Percentiles rank a stretch among this genome's conserved stretches.
Evolutionary conservation across 1,140 invertebrate genomes (phyloP).

Genomic region (Drosophila arawakana): DNA sequence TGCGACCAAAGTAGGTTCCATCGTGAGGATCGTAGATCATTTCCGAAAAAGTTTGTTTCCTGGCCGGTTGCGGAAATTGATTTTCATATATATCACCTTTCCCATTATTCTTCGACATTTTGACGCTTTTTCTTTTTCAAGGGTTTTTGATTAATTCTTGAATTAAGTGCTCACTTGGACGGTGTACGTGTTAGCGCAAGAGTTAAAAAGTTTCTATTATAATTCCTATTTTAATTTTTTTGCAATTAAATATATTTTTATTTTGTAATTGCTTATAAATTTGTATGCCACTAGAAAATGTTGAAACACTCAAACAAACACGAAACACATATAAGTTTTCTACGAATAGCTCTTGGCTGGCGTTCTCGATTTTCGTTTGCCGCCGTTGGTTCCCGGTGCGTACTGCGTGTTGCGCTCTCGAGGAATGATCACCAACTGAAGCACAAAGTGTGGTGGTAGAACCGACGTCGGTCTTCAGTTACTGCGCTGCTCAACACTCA

Average conservation of each 20-base stretch:
- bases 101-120: constrained; percentile 81
- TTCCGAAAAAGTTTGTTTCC: constrained; percentile 86
- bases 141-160: constrained; percentile 37
- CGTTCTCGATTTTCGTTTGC: neutral
- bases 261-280: neutral
- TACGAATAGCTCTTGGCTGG: neutral
- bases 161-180: constrained; percentile 60
- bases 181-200: constrained; percentile 23
- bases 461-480: constrained; percentile 47
- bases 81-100: constrained; percentile 82
- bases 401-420: constrained; percentile 67
- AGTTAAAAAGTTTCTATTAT: constrained; percentile 6
- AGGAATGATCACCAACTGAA: constrained; percentile 72
- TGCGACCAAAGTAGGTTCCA: constrained; percentile 89
- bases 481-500: constrained; percentile 56
- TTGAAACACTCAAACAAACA: constrained; percentile 39
- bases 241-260: neutral
- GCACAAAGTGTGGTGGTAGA: constrained; percentile 37
- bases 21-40: constrained; percentile 89
- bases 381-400: constrained; percentile 14
- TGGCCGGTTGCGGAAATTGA: constrained; percentile 85
- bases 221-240: constrained; percentile 5
- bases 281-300: constrained; percentile 15
- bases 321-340: constrained; percentile 30
- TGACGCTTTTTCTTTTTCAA: constrained; percentile 37